phyloP scores from a whole-genome alignment of 64 coral and sea anemone species.

The Anthopleura sola region DNA sequence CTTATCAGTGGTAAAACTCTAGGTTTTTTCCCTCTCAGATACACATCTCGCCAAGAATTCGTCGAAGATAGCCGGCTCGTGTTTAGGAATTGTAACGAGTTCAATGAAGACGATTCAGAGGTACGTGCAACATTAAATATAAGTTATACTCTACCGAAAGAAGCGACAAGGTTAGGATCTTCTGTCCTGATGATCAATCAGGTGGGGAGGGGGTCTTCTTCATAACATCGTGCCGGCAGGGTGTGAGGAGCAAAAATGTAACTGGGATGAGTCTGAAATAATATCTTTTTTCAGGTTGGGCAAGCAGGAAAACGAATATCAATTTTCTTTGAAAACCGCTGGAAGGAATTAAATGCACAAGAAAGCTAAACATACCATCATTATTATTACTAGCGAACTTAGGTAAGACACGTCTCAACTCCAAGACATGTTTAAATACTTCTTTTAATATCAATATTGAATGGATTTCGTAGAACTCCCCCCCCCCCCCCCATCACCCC shows the following conservation, averaged over 20 bases:
- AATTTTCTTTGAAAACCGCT: slow-evolving; percentile 89
- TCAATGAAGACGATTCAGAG: slow-evolving; percentile 99
- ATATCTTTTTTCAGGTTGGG: slow-evolving; percentile 58
- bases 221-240: too few relatives aligned
- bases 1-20: not conserved
- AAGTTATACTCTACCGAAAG: too few relatives aligned
- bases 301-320: slow-evolving; percentile 92
- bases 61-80: slow-evolving; percentile 84
- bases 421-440: too few relatives aligned
- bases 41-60: slow-evolving; percentile 76
- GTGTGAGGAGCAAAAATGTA: too few relatives aligned
- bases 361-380: not conserved
- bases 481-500: too few relatives aligned
- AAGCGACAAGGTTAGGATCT: too few relatives aligned
- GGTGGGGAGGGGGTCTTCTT: too few relatives aligned
- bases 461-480: too few relatives aligned
- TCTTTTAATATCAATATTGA: too few relatives aligned
- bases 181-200: too few relatives aligned
- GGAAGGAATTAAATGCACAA: slow-evolving; percentile 60
- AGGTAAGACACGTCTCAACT: not conserved
- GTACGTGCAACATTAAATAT: slow-evolving; percentile 14
- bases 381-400: not conserved
- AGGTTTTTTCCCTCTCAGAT: slow-evolving; percentile 39
- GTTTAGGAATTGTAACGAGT: slow-evolving; percentile 95
- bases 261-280: not conserved